Evolutionary conservation across 1,140 invertebrate species (phyloP).

Genomic region (Amyelois transitella): DNA sequence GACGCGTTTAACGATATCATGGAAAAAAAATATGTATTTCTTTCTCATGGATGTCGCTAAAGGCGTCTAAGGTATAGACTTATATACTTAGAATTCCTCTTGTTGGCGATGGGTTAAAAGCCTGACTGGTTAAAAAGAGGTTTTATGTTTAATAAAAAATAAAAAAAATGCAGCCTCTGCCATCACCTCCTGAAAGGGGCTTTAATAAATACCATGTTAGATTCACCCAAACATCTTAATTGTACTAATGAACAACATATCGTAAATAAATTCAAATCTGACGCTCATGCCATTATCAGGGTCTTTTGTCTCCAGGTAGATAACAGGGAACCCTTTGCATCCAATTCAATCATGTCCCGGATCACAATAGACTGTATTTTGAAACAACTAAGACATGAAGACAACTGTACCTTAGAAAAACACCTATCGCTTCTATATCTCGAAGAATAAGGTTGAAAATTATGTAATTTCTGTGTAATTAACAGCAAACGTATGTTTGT

Average conservation of each 20-base stretch:
- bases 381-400: neutral
- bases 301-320: neutral
- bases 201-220: too few species aligned
- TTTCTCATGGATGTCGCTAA: too few species aligned
- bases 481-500: neutral
- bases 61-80: too few species aligned
- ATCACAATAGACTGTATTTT: constrained; percentile 3
- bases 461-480: neutral
- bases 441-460: neutral
- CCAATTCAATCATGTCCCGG: neutral
- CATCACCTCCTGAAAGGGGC: too few species aligned
- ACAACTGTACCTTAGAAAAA: neutral
- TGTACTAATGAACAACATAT: neutral
- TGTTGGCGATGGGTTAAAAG: too few species aligned
- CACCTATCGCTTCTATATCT: neutral
- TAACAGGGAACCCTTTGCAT: neutral
- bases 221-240: neutral
- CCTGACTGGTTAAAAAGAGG: too few species aligned
- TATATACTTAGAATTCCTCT: too few species aligned
- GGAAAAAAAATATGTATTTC: too few species aligned
- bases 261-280: neutral
- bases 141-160: too few species aligned
- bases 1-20: too few species aligned
- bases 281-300: neutral
- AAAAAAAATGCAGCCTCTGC: too few species aligned